Evolutionary conservation across 2,113 vertebrate genomes (phyloP).

Genomic region (Myiagra hebetior): DNA sequence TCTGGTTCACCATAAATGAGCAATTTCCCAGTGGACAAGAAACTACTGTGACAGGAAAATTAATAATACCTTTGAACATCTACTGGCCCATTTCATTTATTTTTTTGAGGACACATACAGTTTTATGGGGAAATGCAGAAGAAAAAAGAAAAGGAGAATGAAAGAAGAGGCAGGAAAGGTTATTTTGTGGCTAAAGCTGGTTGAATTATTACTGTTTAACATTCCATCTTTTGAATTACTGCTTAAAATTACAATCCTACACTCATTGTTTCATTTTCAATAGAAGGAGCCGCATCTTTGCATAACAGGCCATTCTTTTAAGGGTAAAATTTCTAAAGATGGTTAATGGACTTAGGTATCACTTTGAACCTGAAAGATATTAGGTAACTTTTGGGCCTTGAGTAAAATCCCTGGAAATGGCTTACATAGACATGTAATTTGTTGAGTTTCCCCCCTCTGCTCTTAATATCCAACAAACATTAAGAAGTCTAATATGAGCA

Average conservation of each 20-base stretch:
- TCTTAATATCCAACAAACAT: neutral
- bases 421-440: neutral
- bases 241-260: neutral
- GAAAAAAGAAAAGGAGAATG: neutral
- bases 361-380: neutral
- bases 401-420: neutral
- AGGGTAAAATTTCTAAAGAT: neutral
- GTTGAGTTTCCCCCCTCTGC: neutral
- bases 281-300: neutral
- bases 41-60: conserved; percentile 1
- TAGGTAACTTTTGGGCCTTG: neutral
- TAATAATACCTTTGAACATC: conserved; percentile 18
- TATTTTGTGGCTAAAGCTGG: neutral
- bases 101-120: neutral
- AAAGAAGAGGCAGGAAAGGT: neutral
- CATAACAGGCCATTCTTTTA: neutral
- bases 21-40: conserved; percentile 1
- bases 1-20: neutral
- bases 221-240: neutral
- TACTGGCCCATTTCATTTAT: neutral
- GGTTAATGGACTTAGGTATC: neutral
- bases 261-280: neutral
- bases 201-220: neutral
- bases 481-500: neutral
- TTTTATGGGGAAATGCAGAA: neutral